Conservation (phyloP, 2,797 vertebrate species). For the Macrochelys suwanniensis region DNA sequence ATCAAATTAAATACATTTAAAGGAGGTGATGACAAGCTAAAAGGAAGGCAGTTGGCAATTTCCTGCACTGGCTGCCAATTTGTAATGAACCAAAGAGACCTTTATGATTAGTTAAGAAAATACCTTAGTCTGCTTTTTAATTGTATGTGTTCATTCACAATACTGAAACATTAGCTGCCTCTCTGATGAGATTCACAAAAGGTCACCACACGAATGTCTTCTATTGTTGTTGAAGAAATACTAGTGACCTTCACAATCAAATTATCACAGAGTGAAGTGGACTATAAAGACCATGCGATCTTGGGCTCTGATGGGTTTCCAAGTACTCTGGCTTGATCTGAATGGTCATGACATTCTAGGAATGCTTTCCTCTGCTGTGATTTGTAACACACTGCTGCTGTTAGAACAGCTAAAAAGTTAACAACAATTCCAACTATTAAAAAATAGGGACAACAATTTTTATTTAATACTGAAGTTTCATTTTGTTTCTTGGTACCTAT, state of each 20-base stretch:
- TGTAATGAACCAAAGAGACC: conserved; percentile 15
- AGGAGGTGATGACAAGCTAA: conserved; percentile 39
- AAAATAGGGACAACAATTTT: not conserved
- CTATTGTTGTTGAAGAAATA: not conserved
- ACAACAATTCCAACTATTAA: not conserved
- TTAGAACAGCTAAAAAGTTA: conserved; percentile 4
- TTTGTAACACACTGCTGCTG: not conserved
- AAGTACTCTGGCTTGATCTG: not conserved
- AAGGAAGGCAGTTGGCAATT: conserved; percentile 19
- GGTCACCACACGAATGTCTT: not conserved
- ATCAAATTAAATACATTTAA: conserved; percentile 22
- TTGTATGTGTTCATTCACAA: conserved; percentile 23
- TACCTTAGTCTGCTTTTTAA: conserved; percentile 7
- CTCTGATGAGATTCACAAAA: not conserved
- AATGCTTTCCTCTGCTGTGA: not conserved
- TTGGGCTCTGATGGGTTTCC: not conserved
- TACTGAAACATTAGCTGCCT: not conserved
- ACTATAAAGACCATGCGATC: not conserved
- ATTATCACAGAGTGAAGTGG: not conserved
- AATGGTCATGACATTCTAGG: not conserved
- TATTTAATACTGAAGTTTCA: not conserved
- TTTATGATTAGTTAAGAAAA: conserved; percentile 36
- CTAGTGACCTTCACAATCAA: not conserved
- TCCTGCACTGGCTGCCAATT: conserved; percentile 11
- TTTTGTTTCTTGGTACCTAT: not conserved